phyloP scores from a whole-genome alignment of 1,140 invertebrate species.

The Temnothorax nylanderi region DNA sequence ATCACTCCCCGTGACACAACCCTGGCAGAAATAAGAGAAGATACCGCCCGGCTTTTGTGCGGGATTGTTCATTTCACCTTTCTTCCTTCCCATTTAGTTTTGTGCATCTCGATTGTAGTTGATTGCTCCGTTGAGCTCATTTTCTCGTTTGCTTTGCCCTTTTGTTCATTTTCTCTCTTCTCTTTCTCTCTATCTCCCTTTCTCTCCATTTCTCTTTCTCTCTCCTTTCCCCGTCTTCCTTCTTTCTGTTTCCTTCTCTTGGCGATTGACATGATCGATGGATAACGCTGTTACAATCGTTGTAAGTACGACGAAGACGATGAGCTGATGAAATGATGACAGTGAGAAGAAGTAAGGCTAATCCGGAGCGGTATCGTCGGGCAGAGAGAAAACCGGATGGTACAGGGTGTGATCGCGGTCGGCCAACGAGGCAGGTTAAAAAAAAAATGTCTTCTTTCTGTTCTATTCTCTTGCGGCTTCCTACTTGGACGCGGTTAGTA shows the following conservation, averaged over 20 bases:
- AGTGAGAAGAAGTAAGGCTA: conserved; percentile 55
- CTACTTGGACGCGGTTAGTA: conserved; percentile 72
- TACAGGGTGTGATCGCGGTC: conserved; percentile 70
- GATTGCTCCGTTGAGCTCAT: conserved; percentile 15
- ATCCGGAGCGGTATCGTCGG: conserved; percentile 66
- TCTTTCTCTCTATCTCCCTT: not conserved
- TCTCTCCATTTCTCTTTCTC: not conserved
- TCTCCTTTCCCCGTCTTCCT: conserved; percentile 22
- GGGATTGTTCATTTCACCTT: conserved; percentile 52
- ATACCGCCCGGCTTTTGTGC: conserved; percentile 54
- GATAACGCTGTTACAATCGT: conserved; percentile 19
- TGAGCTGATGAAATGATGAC: conserved; percentile 49
- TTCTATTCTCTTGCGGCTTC: conserved; percentile 55
- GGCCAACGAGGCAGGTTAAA: conserved; percentile 69
- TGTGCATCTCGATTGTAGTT: conserved; percentile 47
- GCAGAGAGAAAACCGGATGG: conserved; percentile 68
- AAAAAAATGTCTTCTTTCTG: conserved; percentile 71
- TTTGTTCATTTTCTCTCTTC: not conserved
- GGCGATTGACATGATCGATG: conserved; percentile 5
- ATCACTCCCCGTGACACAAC: conserved; percentile 57
- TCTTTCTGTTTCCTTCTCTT: not conserved
- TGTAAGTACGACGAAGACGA: conserved; percentile 42
- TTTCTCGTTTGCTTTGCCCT: conserved; percentile 19
- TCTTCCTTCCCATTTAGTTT: conserved; percentile 39
- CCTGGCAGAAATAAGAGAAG: conserved; percentile 55